A percentile compares a stretch with the other conserved stretches of the same genome.
These are phyloP conservation scores for Ellobius talpinus DNA, from an alignment of 2,113 vertebrate genomes.

Conservation along the genomic window DNA sequence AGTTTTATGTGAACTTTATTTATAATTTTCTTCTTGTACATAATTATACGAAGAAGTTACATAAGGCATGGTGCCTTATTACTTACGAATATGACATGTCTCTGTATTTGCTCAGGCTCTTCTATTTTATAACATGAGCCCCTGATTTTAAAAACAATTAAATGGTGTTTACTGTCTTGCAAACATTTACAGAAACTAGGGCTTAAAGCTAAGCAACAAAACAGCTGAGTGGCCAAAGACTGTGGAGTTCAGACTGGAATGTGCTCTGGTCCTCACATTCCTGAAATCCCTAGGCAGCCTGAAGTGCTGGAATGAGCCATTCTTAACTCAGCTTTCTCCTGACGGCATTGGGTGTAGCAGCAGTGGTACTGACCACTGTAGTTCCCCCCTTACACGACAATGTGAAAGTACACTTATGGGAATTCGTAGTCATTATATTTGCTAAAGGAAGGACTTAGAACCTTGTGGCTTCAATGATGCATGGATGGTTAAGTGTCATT, in stretches of 20 bases:
- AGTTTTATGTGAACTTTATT: neutral
- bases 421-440: constrained; percentile 57
- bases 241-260: neutral
- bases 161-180: neutral
- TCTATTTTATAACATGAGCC: neutral
- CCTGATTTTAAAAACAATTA: neutral
- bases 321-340: constrained; percentile 41
- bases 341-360: constrained; percentile 19
- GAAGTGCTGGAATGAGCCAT: neutral
- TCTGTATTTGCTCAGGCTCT: neutral
- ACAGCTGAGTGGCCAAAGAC: neutral
- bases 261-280: constrained; percentile 31
- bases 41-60: neutral
- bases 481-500: constrained; percentile 49
- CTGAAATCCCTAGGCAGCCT: constrained; percentile 6
- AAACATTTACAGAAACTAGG: neutral
- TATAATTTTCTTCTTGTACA: neutral
- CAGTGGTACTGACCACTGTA: neutral
- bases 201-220: neutral
- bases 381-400: neutral
- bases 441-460: constrained; percentile 37
- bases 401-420: constrained; percentile 29
- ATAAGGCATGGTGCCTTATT: neutral
- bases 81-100: neutral
- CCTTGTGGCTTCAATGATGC: constrained; percentile 47